phyloP scores from a whole-genome alignment of 2,888 invertebrate genomes.

The Leptinotarsa juncta region DNA sequence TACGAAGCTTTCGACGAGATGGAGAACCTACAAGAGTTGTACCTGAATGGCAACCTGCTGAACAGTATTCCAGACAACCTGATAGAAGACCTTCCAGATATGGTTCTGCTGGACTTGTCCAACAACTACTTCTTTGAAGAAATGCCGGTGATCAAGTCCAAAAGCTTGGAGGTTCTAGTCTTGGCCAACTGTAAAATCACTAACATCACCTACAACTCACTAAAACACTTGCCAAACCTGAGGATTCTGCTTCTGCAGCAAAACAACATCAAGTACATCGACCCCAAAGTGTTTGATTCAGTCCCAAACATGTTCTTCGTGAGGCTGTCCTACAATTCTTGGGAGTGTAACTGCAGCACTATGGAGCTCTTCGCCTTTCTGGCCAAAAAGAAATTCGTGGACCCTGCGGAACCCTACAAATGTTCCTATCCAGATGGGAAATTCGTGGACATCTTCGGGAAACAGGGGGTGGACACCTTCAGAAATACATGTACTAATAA shows the following conservation, averaged over 20 bases:
- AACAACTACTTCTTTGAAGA: slow-evolving; percentile 57
- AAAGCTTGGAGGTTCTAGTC: slow-evolving; percentile 57
- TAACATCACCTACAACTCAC: slow-evolving; percentile 50
- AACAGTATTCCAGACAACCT: slow-evolving; percentile 55
- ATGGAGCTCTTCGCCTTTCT: slow-evolving; percentile 55
- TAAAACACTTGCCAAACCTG: slow-evolving; percentile 58
- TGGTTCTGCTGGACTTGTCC: slow-evolving; percentile 59
- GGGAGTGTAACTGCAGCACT: slow-evolving; percentile 58
- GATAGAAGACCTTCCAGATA: slow-evolving; percentile 54
- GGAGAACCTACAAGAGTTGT: slow-evolving; percentile 59
- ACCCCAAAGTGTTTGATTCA: slow-evolving; percentile 52
- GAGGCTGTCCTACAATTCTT: slow-evolving; percentile 56
- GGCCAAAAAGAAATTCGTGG: slow-evolving; percentile 48
- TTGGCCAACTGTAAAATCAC: slow-evolving; percentile 58
- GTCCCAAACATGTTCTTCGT: slow-evolving; percentile 48
- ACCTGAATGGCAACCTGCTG: slow-evolving; percentile 59
- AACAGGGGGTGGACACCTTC: slow-evolving; percentile 35
- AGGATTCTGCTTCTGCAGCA: slow-evolving; percentile 56
- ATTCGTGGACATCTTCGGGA: slow-evolving; percentile 50
- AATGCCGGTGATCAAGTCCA: slow-evolving; percentile 57
- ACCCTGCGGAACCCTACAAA: slow-evolving; percentile 49
- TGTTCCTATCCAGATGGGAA: slow-evolving; percentile 46
- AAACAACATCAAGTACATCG: slow-evolving; percentile 58
- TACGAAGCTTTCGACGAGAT: slow-evolving; percentile 56
- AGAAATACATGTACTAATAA: slow-evolving; percentile 21